These are phyloP conservation scores for Tachuris rubrigastra DNA, from an alignment of 2,113 vertebrate species.

Conservation along the genomic window DNA sequence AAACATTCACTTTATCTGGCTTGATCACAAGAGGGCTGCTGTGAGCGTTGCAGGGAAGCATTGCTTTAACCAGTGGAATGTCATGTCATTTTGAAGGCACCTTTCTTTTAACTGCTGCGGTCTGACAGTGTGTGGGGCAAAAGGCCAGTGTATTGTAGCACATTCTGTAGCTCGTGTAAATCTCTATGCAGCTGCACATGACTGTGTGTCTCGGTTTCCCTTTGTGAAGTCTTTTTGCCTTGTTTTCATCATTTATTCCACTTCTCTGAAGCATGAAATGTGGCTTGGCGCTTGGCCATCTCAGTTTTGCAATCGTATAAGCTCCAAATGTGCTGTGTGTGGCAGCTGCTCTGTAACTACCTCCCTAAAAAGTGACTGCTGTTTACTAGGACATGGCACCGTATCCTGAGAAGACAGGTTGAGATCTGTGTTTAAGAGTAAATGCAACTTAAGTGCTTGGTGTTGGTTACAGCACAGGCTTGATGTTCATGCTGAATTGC, in stretches of 20 bases:
- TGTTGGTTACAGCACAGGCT: not conserved
- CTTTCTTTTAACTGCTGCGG: not conserved
- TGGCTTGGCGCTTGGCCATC: constrained; percentile 50
- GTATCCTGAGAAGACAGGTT: not conserved
- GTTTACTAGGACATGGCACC: not conserved
- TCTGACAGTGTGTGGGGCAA: constrained; percentile 25
- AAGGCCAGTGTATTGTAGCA: constrained; percentile 62
- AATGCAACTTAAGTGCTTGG: not conserved
- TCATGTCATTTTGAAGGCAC: constrained; percentile 7
- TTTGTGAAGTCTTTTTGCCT: constrained; percentile 62
- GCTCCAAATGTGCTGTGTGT: constrained; percentile 63
- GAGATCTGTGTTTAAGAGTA: not conserved
- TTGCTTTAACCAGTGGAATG: not conserved
- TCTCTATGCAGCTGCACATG: constrained; percentile 56
- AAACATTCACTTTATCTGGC: not conserved
- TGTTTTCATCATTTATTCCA: constrained; percentile 62
- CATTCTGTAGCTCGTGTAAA: constrained; percentile 57
- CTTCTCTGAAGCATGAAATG: constrained; percentile 68
- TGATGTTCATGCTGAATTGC: not conserved
- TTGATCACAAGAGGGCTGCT: not conserved
- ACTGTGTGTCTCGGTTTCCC: constrained; percentile 37
- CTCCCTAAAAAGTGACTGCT: not conserved
- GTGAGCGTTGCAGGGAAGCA: not conserved
- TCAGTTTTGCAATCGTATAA: constrained; percentile 46
- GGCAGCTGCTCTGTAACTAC: constrained; percentile 17